Evolutionary conservation across 2,888 invertebrate genomes (phyloP).

Genomic region (Temnothorax rugatulus): DNA sequence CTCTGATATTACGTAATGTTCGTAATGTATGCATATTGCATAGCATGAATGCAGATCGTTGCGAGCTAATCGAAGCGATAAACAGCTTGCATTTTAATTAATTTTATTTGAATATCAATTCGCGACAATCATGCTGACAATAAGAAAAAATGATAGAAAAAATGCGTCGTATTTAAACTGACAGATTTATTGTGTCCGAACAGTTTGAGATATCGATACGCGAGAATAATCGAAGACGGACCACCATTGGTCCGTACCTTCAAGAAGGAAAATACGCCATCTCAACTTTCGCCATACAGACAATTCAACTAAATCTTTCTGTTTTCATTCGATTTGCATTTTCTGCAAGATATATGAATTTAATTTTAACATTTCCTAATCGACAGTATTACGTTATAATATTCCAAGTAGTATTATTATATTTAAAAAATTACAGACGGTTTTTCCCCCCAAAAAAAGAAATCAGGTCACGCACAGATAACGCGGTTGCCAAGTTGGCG

Average conservation of each 20-base stretch:
- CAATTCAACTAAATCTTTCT: constrained; percentile 16
- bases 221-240: not conserved
- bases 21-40: not conserved
- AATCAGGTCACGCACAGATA: constrained; percentile 22
- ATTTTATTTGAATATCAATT: not conserved
- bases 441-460: not conserved
- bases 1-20: not conserved
- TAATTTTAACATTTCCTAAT: not conserved
- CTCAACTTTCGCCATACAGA: not conserved
- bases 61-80: not conserved
- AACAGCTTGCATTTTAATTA: constrained; percentile 22
- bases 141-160: not conserved
- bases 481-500: constrained; percentile 26
- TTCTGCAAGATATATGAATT: not conserved
- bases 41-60: not conserved
- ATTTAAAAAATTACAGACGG: not conserved
- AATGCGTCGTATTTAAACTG: constrained; percentile 1
- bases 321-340: not conserved
- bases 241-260: too few species aligned
- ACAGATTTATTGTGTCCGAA: not conserved
- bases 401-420: not conserved
- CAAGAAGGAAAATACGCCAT: not conserved
- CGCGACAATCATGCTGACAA: not conserved
- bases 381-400: not conserved
- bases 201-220: not conserved